Conservation (phyloP, 2,888 invertebrate species). For the Pseudoips prasinana region DNA sequence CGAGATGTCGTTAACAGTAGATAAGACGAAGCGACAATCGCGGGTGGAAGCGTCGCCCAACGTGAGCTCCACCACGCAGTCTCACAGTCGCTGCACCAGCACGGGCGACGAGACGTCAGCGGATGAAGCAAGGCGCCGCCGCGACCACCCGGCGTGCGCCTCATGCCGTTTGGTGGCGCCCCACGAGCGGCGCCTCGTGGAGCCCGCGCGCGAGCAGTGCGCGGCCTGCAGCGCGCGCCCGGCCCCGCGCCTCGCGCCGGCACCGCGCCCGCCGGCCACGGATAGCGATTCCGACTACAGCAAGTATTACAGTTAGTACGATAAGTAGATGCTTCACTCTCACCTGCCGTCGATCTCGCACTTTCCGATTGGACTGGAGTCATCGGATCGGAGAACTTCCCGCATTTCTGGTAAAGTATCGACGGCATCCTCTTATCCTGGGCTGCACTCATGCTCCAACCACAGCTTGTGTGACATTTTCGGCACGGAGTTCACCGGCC, state of each 20-base stretch:
- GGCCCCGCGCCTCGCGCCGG: slow-evolving; percentile 24
- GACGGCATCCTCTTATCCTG: slow-evolving; percentile 27
- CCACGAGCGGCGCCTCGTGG: slow-evolving; percentile 39
- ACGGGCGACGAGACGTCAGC: slow-evolving; percentile 47
- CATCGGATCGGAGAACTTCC: slow-evolving; percentile 12
- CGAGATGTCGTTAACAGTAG: slow-evolving; percentile 85
- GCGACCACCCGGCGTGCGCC: slow-evolving; percentile 50
- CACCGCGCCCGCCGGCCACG: slow-evolving; percentile 33
- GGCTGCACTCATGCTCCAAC: slow-evolving; percentile 28
- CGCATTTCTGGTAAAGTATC: slow-evolving; percentile 28
- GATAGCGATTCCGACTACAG: slow-evolving; percentile 79
- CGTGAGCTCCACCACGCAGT: slow-evolving; percentile 34
- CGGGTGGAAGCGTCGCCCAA: slow-evolving; percentile 29
- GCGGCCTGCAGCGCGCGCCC: slow-evolving; percentile 26
- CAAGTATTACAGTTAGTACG: slow-evolving; percentile 81
- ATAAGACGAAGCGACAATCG: slow-evolving; percentile 54
- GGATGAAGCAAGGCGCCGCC: slow-evolving; percentile 41
- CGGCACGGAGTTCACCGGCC: slow-evolving; percentile 22
- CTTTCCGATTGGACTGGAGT: background rate
- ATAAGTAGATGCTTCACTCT: slow-evolving; percentile 65
- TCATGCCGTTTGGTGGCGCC: slow-evolving; percentile 38
- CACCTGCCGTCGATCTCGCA: slow-evolving; percentile 39
- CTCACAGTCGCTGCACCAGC: slow-evolving; percentile 47
- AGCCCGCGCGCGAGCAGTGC: slow-evolving; percentile 32
- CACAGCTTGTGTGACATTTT: slow-evolving; percentile 14